Evolutionary conservation across 2,888 invertebrate species (phyloP).

Genomic region (Drosophila yooni): DNA sequence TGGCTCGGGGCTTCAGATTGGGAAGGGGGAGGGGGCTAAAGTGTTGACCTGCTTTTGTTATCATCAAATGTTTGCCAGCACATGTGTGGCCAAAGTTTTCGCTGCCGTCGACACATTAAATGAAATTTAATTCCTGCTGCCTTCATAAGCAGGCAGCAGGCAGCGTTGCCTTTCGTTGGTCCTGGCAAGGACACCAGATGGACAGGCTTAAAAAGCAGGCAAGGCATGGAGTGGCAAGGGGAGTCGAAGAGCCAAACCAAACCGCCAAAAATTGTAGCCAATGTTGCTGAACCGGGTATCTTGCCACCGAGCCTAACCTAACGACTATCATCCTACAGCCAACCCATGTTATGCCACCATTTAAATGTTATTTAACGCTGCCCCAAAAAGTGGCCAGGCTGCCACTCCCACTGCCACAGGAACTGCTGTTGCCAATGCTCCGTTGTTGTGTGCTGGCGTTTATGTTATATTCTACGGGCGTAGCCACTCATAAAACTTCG

Average conservation of each 20-base stretch:
- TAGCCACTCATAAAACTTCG: conserved; percentile 66
- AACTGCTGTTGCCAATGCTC: conserved; percentile 11
- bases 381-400: conserved; percentile 53
- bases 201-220: conserved; percentile 64
- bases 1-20: background rate
- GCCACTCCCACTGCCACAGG: conserved; percentile 23
- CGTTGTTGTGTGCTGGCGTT: conserved; percentile 17
- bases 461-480: conserved; percentile 28
- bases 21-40: background rate
- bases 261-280: conserved; percentile 66
- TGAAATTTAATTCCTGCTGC: conserved; percentile 79
- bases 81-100: conserved; percentile 70
- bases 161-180: conserved; percentile 15
- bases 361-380: conserved; percentile 77
- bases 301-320: conserved; percentile 27
- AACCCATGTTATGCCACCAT: conserved; percentile 49
- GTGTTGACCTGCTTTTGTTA: conserved; percentile 74
- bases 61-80: conserved; percentile 70
- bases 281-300: conserved; percentile 55
- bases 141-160: conserved; percentile 69
- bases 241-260: conserved; percentile 15
- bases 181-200: conserved; percentile 46
- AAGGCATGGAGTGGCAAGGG: background rate
- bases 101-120: conserved; percentile 71
- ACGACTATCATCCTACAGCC: background rate